A percentile compares a stretch with the other conserved stretches of the same genome.
These are phyloP conservation scores for Aphaenogaster floridana DNA, from an alignment of 1,140 invertebrate species.

Conservation along the genomic window DNA sequence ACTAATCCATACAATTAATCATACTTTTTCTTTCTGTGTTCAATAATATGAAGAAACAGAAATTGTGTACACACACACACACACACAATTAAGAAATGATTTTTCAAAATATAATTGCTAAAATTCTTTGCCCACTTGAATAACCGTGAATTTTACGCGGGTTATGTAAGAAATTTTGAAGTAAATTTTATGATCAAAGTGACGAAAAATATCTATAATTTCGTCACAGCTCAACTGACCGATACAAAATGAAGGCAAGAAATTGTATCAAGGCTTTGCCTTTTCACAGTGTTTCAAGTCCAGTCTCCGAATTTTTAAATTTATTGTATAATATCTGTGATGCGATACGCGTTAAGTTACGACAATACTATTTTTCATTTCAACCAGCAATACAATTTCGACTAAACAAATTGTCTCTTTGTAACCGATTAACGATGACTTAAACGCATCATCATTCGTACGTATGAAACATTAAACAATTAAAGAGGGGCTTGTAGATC, in stretches of 20 bases:
- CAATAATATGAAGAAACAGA: background rate
- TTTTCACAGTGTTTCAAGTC: background rate
- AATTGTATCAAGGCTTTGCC: background rate
- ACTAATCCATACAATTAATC: no score
- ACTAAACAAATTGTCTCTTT: background rate
- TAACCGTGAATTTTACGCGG: background rate
- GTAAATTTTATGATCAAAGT: slow-evolving; percentile 10
- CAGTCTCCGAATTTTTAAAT: background rate
- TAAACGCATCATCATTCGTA: background rate
- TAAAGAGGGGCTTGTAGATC: slow-evolving; percentile 7
- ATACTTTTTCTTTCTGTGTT: background rate
- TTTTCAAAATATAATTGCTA: background rate
- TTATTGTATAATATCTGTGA: background rate
- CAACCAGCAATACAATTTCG: background rate
- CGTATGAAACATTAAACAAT: slow-evolving; percentile 24
- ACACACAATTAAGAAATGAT: background rate
- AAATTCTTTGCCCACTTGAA: background rate
- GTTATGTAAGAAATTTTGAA: background rate
- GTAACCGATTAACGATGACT: background rate
- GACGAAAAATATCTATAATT: background rate
- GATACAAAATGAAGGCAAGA: background rate
- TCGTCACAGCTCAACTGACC: background rate
- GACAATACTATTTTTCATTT: background rate
- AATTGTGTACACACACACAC: background rate
- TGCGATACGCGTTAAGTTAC: background rate